Conservation (phyloP, 1,140 invertebrate species). For the Tenebrio molitor region DNA sequence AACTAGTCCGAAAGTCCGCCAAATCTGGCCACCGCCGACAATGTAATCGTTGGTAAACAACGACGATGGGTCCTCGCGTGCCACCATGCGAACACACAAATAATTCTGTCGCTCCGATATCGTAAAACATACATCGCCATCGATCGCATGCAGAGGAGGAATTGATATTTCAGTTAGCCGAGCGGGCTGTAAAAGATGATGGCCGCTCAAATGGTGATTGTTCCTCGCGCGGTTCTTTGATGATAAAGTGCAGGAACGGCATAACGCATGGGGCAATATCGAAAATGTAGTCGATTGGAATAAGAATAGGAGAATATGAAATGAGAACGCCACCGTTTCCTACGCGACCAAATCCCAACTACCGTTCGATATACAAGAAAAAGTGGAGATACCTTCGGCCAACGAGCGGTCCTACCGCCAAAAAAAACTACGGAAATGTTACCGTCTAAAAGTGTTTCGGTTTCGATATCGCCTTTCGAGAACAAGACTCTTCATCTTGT, state of each 20-base stretch:
- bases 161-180: constrained; percentile 37
- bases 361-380: constrained; percentile 24
- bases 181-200: constrained; percentile 42
- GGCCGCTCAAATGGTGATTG: constrained; percentile 56
- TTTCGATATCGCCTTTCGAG: too few relatives aligned
- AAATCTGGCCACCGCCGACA: background rate
- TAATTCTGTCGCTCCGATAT: constrained; percentile 2
- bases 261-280: constrained; percentile 59
- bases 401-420: too few relatives aligned
- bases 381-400: too few relatives aligned
- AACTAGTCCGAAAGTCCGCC: constrained; percentile 5
- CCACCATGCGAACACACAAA: constrained; percentile 22
- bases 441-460: too few relatives aligned
- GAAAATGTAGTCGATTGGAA: constrained; percentile 59
- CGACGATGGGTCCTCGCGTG: too few relatives aligned
- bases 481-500: too few relatives aligned
- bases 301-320: constrained; percentile 59
- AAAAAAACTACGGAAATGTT: too few relatives aligned
- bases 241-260: constrained; percentile 56
- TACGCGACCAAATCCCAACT: constrained; percentile 37
- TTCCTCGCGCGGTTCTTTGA: constrained; percentile 52
- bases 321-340: constrained; percentile 47
- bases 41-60: too few relatives aligned
- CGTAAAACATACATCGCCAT: constrained; percentile 18
- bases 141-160: constrained; percentile 27